Evolutionary conservation across 2,888 invertebrate species (phyloP).

Genomic region (Coelogynopora nodosa): DNA sequence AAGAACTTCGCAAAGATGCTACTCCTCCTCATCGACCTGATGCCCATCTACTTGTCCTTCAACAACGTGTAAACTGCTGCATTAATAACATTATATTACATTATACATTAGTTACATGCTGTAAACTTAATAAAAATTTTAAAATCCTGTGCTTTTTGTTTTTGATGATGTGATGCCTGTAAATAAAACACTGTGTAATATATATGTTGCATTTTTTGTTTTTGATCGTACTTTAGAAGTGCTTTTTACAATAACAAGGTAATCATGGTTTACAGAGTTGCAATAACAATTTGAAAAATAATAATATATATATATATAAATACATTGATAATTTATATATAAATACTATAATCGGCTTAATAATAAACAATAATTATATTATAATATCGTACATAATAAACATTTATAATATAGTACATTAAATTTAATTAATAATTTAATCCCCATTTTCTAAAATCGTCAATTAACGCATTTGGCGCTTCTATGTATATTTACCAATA

Average conservation of each 20-base stretch:
- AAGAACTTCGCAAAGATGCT: constrained; percentile 3
- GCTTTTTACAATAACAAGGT: neutral
- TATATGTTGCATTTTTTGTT: neutral
- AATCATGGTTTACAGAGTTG: neutral
- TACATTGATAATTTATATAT: neutral
- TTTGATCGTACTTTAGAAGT: neutral
- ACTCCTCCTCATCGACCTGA: neutral
- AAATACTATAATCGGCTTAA: no score
- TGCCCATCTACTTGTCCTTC: neutral
- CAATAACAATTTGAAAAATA: neutral
- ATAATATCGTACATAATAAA: neutral
- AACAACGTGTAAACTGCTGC: neutral
- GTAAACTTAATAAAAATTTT: neutral
- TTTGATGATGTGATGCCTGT: neutral
- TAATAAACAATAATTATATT: neutral
- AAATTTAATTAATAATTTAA: neutral
- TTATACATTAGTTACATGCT: neutral
- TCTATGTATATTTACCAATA: neutral
- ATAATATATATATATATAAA: neutral
- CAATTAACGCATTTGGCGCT: neutral
- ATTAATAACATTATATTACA: neutral
- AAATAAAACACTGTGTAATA: neutral
- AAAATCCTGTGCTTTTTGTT: neutral
- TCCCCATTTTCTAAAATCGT: neutral
- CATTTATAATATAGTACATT: neutral